Base-by-base conservation (phyloP, 2,113 vertebrate genomes). In the Meriones unguiculatus region DNA sequence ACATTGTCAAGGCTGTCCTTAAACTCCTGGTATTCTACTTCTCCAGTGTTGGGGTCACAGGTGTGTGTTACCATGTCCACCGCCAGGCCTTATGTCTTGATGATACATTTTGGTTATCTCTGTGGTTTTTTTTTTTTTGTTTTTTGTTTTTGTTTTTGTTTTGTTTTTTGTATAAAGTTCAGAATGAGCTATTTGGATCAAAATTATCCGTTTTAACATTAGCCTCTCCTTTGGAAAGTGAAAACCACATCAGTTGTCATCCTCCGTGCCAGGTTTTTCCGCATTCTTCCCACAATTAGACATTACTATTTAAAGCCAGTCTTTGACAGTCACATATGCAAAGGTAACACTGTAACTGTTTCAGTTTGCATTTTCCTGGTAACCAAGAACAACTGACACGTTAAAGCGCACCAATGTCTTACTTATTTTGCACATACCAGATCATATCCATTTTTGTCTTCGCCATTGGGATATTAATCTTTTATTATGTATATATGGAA, bases 351-450 rank as follows among this genome's bases (percentile, higher is more conserved):
- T 91, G 50, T 17, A 54, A 32, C 82, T 32, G 4, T 90, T 84
- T 94, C 73, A 59, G 84, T 84, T 89, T 87, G 32, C 30, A 30
- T 91, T 18, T 89, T 84, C 72, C 90, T 73, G 41, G 38, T 91
- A 93, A 50, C n/a, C 65, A 50, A 81, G 81, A 78, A n/a, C 72
- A 64, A 20, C 38, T 73, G 50, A 67, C n/a, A 77, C 41, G 78
- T 93, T 64, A 24, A 91, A 76, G 8, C 85, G 41, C 69, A n/a
- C 67, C 57, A 22, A 87, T 35, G 77, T 54, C 11, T 95, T 72
- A 24, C 52, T 90, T 59, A 38, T 87, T 87, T 93, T 90, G 64
- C 67, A 24, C 11, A 20, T 57, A 70, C 75, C 3, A 93, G 24
- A 57, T 81, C 25, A 69, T 54, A 30, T 0, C 2, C 8, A 75